A percentile compares a stretch with the other conserved stretches of the same genome.
These are phyloP conservation scores for Buathra laborator DNA, from an alignment of 2,888 invertebrate species.

Conservation along the genomic window DNA sequence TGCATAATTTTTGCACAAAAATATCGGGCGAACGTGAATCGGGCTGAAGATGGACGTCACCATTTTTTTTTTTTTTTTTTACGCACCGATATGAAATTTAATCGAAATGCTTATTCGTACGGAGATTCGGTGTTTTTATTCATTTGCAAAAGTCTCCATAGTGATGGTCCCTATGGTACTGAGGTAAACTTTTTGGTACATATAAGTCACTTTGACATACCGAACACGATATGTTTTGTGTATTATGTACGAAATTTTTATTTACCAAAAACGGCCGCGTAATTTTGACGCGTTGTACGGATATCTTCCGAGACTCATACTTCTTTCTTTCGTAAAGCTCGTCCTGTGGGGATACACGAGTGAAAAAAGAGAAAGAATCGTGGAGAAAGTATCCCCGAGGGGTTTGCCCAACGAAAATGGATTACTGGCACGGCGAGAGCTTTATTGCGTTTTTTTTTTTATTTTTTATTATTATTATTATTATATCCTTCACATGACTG, in stretches of 20 bases:
- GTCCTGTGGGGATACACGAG: constrained; percentile 14
- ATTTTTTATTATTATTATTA: neutral
- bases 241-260: neutral
- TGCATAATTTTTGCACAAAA: no score
- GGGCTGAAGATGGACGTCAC: no score
- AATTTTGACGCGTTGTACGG: constrained; percentile 3
- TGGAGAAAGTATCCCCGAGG: constrained; percentile 5
- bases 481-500: constrained; percentile 10
- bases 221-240: no score
- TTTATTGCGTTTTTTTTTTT: constrained; percentile 39
- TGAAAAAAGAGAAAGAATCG: constrained; percentile 24
- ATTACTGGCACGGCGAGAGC: constrained; percentile 34
- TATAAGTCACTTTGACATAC: no score
- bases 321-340: neutral
- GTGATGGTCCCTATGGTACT: no score
- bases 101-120: no score
- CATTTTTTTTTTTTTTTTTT: no score
- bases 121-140: no score
- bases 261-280: neutral
- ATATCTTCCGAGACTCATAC: neutral
- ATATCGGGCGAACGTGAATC: no score
- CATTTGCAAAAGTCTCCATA: no score
- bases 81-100: no score
- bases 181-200: no score
- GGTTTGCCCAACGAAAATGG: constrained; percentile 43